Conservation (phyloP, 2,888 invertebrate species). For the Dorcus parallelipipedus region DNA sequence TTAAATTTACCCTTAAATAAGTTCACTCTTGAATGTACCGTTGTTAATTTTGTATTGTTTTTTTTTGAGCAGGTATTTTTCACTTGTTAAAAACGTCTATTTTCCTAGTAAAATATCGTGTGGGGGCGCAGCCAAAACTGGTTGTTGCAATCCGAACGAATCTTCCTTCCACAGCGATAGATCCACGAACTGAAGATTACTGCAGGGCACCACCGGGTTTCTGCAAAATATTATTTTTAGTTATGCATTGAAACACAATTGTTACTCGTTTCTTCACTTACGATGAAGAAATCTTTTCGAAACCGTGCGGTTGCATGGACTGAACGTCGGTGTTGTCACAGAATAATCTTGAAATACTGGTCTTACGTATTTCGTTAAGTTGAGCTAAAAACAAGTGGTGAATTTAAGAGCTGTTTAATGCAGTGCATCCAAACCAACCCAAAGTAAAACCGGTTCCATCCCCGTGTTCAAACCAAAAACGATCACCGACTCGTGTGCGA, state of each 20-base stretch:
- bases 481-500: constrained; percentile 79
- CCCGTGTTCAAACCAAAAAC: constrained; percentile 79
- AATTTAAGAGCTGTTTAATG: background rate
- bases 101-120: constrained; percentile 7
- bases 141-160: constrained; percentile 4
- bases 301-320: constrained; percentile 66
- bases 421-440: constrained; percentile 44
- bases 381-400: constrained; percentile 49
- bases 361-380: constrained; percentile 72
- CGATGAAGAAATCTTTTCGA: constrained; percentile 60
- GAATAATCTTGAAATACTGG: constrained; percentile 71
- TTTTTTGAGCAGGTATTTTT: no score
- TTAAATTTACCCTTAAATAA: background rate
- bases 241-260: background rate
- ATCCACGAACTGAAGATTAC: constrained; percentile 57
- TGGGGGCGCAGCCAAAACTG: constrained; percentile 2
- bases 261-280: constrained; percentile 41
- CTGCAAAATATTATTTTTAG: constrained; percentile 45
- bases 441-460: constrained; percentile 60
- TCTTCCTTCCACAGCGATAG: constrained; percentile 60
- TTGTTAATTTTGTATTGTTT: background rate
- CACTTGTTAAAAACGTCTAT: background rate
- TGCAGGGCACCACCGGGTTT: constrained; percentile 60
- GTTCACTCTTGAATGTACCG: background rate
- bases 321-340: constrained; percentile 74